Percentiles rank a stretch among this genome's conserved stretches.
Conservation (phyloP, 2,797 vertebrate species). For the Phrynocephalus vlangalii region DNA sequence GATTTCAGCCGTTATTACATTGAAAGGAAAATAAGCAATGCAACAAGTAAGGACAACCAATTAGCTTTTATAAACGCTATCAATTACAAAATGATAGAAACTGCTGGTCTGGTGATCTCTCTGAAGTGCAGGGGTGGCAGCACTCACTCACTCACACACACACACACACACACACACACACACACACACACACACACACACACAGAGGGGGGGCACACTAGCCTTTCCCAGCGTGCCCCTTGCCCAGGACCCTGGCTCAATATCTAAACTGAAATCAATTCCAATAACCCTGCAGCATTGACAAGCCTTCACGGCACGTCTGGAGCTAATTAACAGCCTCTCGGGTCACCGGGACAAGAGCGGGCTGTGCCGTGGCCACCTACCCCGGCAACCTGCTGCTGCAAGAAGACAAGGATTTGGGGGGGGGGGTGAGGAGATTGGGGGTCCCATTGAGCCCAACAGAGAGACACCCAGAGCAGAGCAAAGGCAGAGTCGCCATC, state of each 20-base stretch:
- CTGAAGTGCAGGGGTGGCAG: too few species aligned
- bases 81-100: too few species aligned
- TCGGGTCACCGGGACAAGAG: background rate
- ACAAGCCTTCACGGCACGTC: constrained; percentile 57
- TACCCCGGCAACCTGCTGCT: background rate
- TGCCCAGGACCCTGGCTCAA: background rate
- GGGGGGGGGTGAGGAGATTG: background rate
- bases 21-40: background rate
- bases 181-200: too few species aligned
- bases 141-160: too few species aligned
- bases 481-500: too few species aligned
- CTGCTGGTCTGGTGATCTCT: too few species aligned
- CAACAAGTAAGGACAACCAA: too few species aligned
- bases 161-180: too few species aligned
- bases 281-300: constrained; percentile 81
- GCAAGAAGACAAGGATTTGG: too few species aligned
- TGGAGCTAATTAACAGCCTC: constrained; percentile 69
- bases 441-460: fast-evolving
- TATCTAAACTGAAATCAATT: constrained; percentile 78
- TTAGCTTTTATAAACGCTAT: too few species aligned
- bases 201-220: background rate
- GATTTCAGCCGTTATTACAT: background rate
- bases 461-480: background rate
- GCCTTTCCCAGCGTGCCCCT: background rate
- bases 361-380: fast-evolving